Base-by-base conservation (phyloP, 2,888 invertebrate genomes). In the Chloroclysta siterata region DNA sequence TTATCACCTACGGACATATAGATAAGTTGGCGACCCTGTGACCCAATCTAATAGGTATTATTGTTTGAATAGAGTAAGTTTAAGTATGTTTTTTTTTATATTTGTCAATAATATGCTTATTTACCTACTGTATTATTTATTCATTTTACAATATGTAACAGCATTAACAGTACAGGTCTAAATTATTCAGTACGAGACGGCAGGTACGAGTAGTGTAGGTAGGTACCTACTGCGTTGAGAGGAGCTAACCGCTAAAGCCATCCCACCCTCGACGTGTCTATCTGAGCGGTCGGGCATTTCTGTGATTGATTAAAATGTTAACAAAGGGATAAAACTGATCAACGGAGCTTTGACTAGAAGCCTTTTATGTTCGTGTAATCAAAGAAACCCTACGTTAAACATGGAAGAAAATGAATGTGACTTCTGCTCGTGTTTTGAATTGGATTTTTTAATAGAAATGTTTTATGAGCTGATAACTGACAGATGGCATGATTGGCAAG, bases 261-360 rank as follows among this genome's bases (percentile, higher is more conserved):
- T 61, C 63, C 53, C 39, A 63, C 67, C 68, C 61, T 63, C 58
- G 60, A 47, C 66, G 69, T 58, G 66, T 52, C 52, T 58, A 73
- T 67, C 55, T 63, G 74, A 69, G 71, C 74, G 77, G 75, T 73
- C 78, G 72, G 75, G 72, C 78, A 72, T 75, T 78, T 82, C 82
- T 79, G 81, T 92, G 93, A 92, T 93, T 93, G 93, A 93, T 93
- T 93, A 93, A 91, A 93, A 87, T 85, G 76, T 85, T 84, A 89
- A 92, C 92, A 91, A 89, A 87, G 86, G 90, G 90, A 89, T 90
- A 86, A 88, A 85, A 82, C 85, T 89, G 91, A 92, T 92, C 90
- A 90, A 84, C 78, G 80, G 72, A 80, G 88, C 89, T 89, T 89
- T 87, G 82, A 76, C 77, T 75, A 69, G 90, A 92, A 92, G 90